Base-by-base conservation (phyloP, 2,888 invertebrate species). In the Zygaena filipendulae region DNA sequence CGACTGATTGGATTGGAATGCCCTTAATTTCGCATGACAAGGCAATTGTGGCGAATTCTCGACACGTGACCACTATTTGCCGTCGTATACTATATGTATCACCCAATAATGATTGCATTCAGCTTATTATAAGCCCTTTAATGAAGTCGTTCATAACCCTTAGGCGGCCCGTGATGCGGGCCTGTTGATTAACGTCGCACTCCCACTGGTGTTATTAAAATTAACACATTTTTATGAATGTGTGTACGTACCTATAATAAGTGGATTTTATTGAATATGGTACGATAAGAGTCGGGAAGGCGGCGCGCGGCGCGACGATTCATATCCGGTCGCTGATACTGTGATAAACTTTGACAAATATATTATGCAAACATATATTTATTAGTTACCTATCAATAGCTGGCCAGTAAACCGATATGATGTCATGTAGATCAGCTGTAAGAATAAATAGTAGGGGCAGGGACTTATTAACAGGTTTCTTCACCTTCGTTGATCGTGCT, bases 41-140 rank as follows among this genome's bases (percentile, higher is more conserved):
- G 52, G 47, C 69, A 70, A 74, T 74, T 74, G 63, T 64, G 49
- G 63, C 67, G 64, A 70, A 71, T 68, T 57, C 44, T 38, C 44
- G 59, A 33, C 77, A 77, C 77, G 77, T 75, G 77, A 74, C 77
- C 74, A 52, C 63, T 69, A 72, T 75, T 74, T 67, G 63, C 49
- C 46, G 49, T 56, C 53, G 52, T 63, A 59, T n/a, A n/a, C n/a
- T n/a, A n/a, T 68, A 61, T 54, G 49, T 60, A 67, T 66, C 64
- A 59, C 59, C 62, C n/a, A n/a, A 59, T 54, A 43, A 55, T 60
- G 52, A 61, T 61, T 62, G 52, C 49, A 53, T 59, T 58, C 50
- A 52, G 52, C 55, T 67, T 69, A 69, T 71, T 74, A n/a, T 72
- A 69, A 59, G 54, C 49, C 45, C 45, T 45, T 43, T 68, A 69